phyloP scores from a whole-genome alignment of 2,113 vertebrate species.

The Tylochromis polylepis region DNA sequence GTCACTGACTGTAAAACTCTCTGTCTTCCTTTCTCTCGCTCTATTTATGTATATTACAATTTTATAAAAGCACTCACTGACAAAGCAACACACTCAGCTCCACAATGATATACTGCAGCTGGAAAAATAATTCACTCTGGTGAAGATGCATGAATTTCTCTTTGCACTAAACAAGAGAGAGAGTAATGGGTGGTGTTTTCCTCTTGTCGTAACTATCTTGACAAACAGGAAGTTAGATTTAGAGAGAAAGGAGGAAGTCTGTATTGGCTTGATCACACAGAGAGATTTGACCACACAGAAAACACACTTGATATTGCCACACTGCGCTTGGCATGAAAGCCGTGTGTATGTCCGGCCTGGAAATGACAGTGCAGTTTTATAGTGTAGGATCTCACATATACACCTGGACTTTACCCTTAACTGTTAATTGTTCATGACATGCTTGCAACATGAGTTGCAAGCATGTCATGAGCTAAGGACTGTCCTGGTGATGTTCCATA shows the following conservation, averaged over 20 bases:
- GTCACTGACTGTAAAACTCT: background rate
- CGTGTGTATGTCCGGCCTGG: background rate
- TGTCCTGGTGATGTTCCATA: background rate
- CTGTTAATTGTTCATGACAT: background rate
- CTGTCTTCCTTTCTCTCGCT: background rate
- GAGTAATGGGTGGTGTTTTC: background rate
- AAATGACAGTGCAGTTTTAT: background rate
- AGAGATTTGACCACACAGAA: slow-evolving; percentile 12
- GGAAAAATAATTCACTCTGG: background rate
- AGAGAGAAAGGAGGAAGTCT: slow-evolving; percentile 33
- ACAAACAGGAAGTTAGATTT: slow-evolving; percentile 49
- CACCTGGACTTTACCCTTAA: background rate
- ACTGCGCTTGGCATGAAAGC: background rate
- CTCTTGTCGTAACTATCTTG: background rate
- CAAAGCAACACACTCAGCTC: background rate
- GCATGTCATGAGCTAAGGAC: background rate
- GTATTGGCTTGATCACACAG: background rate
- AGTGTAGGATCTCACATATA: background rate
- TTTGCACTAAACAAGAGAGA: background rate
- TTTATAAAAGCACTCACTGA: background rate
- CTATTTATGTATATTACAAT: background rate
- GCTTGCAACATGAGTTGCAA: background rate
- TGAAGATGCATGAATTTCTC: background rate
- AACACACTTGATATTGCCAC: background rate
- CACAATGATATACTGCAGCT: background rate